Base-by-base conservation (phyloP, 1,140 invertebrate species). In the Berghia stephanieae region DNA sequence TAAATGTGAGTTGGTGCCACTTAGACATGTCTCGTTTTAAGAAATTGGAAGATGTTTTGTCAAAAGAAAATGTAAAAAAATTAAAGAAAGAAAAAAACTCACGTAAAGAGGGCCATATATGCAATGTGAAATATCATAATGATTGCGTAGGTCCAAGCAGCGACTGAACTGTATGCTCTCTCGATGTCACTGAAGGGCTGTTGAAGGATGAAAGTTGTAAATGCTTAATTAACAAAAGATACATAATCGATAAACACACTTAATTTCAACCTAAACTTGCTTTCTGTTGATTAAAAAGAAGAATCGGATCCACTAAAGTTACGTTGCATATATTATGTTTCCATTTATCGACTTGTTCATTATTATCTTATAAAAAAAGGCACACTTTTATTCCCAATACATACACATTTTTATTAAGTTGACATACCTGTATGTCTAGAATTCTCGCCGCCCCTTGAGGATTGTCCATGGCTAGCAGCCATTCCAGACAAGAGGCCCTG, bases 131-230 rank as follows among this genome's bases (percentile, higher is more conserved):
- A 31, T 3, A 83, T 44, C 79, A 86, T 84, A 0, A 86, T 52
- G 10, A 84, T 27, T 2, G 71, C 63, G 69, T 84, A 85, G 38
- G 81, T 81, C 77, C 80, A 80, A 10, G 82, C 80, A 16, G 81
- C 82, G 8, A 85, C 80, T 0, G 75, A 77, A 13, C 74, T 81
- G 75, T 85, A 87, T 40, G 82, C 82, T 75, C 80, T 80, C 70
- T 85, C 86, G 24, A 87, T 83, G 13, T 84, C 52, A 63, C 63
- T 67, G n/a, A 87, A 77, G 16, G 85, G 83, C 24, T 83, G 66
- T 5, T 31, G 38, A 46, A 6, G 24, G 38, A n/a, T 6, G 8
- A 68, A 18, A 68, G 21, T 21, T 38, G 34, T 18, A 66, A 63
- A n/a, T 21, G 16, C 16, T 31, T 63, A 63, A 21, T 24, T 31